Evolutionary conservation across 2,797 vertebrate genomes (phyloP), one percentile per base, ranked within the genome.

Genomic region (Thamnophis elegans): DNA sequence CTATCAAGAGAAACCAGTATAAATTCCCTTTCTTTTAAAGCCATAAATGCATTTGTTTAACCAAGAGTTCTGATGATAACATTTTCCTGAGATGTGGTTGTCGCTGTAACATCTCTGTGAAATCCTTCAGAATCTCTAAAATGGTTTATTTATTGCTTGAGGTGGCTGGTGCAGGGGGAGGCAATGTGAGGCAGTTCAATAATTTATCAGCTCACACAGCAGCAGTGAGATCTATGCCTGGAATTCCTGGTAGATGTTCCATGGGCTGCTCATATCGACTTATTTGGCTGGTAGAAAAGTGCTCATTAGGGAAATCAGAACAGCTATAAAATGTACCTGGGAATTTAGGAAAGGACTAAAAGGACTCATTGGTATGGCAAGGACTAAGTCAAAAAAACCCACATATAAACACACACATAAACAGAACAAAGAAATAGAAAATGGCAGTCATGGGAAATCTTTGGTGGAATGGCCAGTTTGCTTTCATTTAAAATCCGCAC

Each of bases 221-320:
- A 0, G 85, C 92, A 94, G 47, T 0, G 16, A 93, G 92, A 93
- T 89, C 20, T 87, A 54, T 92, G 88, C 88, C 95, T 94, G 92
- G 95, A 94, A 93, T 89, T 89, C 90, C 90, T 94, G 89, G 91
- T 90, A 92, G 87, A 65, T 92, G 53, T 95, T 94, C 95, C 85
- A 92, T 93, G 87, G 88, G 55, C 94, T 95, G 93, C 0, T 92
- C 92, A 93, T 94, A 95, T 95, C 94, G 93, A 95, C 93, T 91
- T 10, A 14, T 89, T 95, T 89, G 54, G 92, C 94, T 94, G 95
- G 92, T 93, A 96, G 95, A 95, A 96, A 96, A 96, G 92, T 91
- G 87, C 93, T 94, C 95, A 82, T 95, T 85, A 47, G 95, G 96
- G 96, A 96, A 96, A 97, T 96, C 92, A 95, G 87, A 93, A 90